A percentile compares a stretch with the other conserved stretches of the same genome.
phyloP scores from a whole-genome alignment of 2,888 invertebrate species.

The Sabatieria punctata region DNA sequence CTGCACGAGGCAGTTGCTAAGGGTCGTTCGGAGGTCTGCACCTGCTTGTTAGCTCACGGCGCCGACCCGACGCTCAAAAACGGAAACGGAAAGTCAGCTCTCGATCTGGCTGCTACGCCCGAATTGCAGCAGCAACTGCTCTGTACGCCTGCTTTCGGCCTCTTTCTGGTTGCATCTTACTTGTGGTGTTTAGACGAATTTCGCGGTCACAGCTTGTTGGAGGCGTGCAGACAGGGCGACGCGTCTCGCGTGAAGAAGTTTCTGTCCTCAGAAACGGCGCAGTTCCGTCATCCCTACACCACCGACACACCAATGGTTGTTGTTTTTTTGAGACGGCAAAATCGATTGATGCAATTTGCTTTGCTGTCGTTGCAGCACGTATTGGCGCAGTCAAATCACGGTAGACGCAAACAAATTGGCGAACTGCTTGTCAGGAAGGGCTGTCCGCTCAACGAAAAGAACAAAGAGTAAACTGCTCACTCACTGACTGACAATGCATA shows the following conservation, averaged over 20 bases:
- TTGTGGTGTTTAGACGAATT: conserved; percentile 56
- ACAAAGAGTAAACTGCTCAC: conserved; percentile 72
- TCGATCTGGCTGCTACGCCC: conserved; percentile 77
- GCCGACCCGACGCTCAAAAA: conserved; percentile 86
- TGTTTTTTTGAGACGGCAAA: conserved; percentile 14
- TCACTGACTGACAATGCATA: too few relatives aligned
- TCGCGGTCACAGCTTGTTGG: conserved; percentile 70
- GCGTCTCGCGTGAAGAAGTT: conserved; percentile 73
- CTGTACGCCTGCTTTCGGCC: conserved; percentile 45
- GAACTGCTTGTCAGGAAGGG: conserved; percentile 76
- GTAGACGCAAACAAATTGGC: conserved; percentile 45
- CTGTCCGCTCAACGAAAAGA: conserved; percentile 72
- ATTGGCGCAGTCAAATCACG: conserved; percentile 3
- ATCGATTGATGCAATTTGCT: neutral
- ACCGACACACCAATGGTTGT: conserved; percentile 62
- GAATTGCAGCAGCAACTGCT: conserved; percentile 74
- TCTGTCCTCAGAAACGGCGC: conserved; percentile 55
- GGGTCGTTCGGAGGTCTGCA: conserved; percentile 68
- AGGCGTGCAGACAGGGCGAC: conserved; percentile 70
- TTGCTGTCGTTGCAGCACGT: conserved; percentile 7
- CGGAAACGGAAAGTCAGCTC: conserved; percentile 87
- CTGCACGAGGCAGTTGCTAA: conserved; percentile 89
- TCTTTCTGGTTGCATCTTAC: too few relatives aligned
- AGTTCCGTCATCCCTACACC: conserved; percentile 74
- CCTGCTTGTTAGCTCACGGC: conserved; percentile 61